Evolutionary conservation across 2,888 invertebrate species (phyloP).

Genomic region (Macropis europaea): DNA sequence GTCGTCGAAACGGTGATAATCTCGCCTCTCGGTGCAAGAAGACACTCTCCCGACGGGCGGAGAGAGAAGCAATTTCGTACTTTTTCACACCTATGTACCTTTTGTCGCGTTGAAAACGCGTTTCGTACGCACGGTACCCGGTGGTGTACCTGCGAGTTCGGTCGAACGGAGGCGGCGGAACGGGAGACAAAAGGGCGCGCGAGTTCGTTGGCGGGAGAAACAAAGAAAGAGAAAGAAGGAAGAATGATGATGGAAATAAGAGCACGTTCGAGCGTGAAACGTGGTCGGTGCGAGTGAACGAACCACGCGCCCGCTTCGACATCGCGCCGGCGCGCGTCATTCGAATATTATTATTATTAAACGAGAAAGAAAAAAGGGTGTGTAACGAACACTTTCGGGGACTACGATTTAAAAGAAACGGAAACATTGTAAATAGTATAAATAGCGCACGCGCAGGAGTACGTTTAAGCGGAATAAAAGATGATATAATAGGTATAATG

Average conservation of each 20-base stretch:
- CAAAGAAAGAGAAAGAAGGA: no score
- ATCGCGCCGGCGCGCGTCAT: conserved; percentile 25
- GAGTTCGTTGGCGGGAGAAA: neutral
- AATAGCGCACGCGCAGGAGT: conserved; percentile 69
- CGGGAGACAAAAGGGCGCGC: neutral
- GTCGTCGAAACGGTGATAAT: neutral
- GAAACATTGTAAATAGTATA: conserved; percentile 77
- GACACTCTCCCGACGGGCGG: neutral
- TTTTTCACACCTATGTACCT: conserved; percentile 42
- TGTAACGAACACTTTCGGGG: conserved; percentile 58
- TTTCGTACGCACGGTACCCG: conserved; percentile 22
- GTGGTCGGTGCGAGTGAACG: conserved; percentile 26
- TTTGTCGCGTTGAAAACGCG: conserved; percentile 33
- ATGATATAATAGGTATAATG: conserved; percentile 77
- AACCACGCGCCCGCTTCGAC: conserved; percentile 4
- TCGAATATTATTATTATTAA: neutral
- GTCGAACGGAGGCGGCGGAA: neutral
- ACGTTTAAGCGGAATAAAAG: conserved; percentile 69
- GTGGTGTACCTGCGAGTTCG: conserved; percentile 14
- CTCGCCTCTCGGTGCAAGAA: neutral
- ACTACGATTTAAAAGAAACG: conserved; percentile 56
- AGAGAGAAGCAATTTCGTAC: conserved; percentile 37
- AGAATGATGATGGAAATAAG: no score
- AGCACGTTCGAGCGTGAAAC: neutral
- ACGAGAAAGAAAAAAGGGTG: neutral